phyloP scores from a whole-genome alignment of 2,797 vertebrate species.

The Halcyon leucocephala region DNA sequence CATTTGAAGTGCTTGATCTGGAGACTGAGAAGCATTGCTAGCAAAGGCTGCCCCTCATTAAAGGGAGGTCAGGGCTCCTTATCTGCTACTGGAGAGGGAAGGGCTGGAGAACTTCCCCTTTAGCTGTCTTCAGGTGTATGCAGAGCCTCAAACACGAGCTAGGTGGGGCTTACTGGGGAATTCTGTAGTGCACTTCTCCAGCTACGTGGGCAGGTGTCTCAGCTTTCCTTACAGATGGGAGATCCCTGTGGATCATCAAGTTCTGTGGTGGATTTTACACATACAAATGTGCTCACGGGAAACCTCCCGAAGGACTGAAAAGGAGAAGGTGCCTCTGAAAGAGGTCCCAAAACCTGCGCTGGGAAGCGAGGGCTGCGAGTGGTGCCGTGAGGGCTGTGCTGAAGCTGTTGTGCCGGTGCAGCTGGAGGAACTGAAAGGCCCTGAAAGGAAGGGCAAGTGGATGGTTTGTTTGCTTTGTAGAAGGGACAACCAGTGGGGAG shows the following conservation, averaged over 20 bases:
- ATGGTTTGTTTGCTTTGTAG: neutral
- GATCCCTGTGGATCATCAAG: neutral
- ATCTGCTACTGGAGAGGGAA: neutral
- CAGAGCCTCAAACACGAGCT: neutral
- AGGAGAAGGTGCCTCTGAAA: neutral
- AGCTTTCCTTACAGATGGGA: neutral
- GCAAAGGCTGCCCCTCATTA: neutral
- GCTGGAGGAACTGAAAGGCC: neutral
- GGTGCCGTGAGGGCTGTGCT: fast-evolving
- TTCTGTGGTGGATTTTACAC: neutral
- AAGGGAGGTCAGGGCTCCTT: neutral
- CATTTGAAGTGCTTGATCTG: neutral
- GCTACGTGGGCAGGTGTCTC: fast-evolving
- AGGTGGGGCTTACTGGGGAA: neutral
- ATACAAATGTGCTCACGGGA: fast-evolving
- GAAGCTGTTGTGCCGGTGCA: neutral
- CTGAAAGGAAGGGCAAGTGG: neutral
- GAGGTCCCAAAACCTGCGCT: fast-evolving
- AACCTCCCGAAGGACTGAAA: neutral
- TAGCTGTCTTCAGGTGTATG: fast-evolving
- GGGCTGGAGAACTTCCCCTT: neutral
- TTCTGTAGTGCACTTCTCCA: fast-evolving
- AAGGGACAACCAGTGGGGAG: neutral
- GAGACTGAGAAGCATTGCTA: neutral
- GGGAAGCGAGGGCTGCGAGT: fast-evolving